Conservation (phyloP, 2,888 invertebrate species). For the Fissipunctia ypsillon region DNA sequence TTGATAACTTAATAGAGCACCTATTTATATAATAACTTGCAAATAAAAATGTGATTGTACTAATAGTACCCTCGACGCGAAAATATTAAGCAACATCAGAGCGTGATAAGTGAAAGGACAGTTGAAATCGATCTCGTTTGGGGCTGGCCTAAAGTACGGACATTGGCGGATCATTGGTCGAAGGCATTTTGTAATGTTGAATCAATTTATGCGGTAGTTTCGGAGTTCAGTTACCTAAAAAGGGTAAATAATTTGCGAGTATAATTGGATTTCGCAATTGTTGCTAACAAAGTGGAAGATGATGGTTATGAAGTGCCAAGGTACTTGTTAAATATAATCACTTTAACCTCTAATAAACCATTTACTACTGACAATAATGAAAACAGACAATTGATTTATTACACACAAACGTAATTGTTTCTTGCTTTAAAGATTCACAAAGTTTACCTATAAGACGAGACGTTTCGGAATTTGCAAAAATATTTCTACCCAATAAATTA, state of each 20-base stretch:
- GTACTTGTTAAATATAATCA: conserved; percentile 18
- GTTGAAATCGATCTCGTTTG: conserved; percentile 77
- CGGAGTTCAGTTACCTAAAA: conserved; percentile 30
- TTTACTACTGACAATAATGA: conserved; percentile 9
- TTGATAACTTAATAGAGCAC: conserved; percentile 34
- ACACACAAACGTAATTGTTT: conserved; percentile 11
- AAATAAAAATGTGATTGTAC: conserved; percentile 62
- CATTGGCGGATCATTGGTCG: conserved; percentile 46
- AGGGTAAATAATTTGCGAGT: conserved; percentile 43
- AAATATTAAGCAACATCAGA: conserved; percentile 74
- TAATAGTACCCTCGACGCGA: conserved; percentile 64
- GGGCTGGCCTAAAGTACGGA: conserved; percentile 58
- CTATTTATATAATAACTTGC: conserved; percentile 49
- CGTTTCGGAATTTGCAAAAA: background rate
- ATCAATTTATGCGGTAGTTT: conserved; percentile 51
- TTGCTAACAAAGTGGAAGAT: conserved; percentile 19
- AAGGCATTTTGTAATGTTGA: conserved; percentile 47
- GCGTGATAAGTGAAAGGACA: conserved; percentile 79
- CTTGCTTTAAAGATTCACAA: background rate
- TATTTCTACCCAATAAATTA: background rate
- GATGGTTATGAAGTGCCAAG: conserved; percentile 6
- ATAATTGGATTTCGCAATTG: conserved; percentile 29
- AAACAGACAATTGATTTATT: background rate
- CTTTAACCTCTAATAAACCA: conserved; percentile 31
- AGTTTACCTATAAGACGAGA: background rate